Conservation (phyloP, 2,113 vertebrate species). For the Origma solitaria region DNA sequence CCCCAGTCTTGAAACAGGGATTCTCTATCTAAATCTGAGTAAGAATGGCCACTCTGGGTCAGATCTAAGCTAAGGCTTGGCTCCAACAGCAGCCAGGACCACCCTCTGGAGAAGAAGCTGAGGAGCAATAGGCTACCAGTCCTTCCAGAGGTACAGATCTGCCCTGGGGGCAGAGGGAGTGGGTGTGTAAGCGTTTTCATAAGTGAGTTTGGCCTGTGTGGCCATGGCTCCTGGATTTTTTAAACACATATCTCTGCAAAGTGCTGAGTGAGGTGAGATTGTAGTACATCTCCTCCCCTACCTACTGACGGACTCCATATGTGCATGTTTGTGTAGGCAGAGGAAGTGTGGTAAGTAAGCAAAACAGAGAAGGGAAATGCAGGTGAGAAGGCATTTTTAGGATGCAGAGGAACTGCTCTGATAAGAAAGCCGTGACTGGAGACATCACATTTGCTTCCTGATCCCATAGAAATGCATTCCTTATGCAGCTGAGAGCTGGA, state of each 20-base stretch:
- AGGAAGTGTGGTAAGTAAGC: background rate
- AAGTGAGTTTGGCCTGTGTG: background rate
- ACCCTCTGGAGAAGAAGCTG: background rate
- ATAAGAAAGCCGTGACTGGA: background rate
- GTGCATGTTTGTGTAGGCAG: background rate
- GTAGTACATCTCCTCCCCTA: background rate
- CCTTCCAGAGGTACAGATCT: background rate
- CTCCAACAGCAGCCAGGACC: background rate
- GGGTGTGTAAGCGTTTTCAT: background rate
- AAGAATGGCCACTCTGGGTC: background rate
- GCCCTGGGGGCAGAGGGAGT: background rate
- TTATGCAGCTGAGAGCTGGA: background rate
- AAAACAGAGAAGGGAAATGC: background rate
- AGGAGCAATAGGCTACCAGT: background rate
- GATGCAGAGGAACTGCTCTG: background rate
- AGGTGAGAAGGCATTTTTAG: background rate
- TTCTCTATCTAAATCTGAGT: background rate
- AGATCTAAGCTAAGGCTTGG: background rate
- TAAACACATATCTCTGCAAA: background rate
- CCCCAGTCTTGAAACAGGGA: background rate
- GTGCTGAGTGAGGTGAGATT: background rate
- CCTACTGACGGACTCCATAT: background rate
- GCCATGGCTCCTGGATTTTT: background rate
- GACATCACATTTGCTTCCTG: background rate
- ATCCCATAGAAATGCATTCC: background rate